Evolutionary conservation across 2,113 vertebrate genomes (phyloP).

Genomic region (Pelobates fuscus): DNA sequence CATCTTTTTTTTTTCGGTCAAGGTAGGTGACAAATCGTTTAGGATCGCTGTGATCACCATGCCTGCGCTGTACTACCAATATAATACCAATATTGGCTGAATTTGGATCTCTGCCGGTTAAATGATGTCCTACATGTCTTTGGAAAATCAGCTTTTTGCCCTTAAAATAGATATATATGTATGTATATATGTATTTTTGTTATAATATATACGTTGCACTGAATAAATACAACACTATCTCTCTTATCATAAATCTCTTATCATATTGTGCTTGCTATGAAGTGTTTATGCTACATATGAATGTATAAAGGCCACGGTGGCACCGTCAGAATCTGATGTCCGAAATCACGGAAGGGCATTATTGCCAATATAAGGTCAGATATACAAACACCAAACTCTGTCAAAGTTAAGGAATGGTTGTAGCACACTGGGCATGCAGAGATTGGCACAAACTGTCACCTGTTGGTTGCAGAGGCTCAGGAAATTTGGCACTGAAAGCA

Average conservation of each 20-base stretch:
- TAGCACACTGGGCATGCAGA: not conserved
- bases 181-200: slow-evolving; percentile 2
- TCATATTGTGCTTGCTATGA: slow-evolving; percentile 44
- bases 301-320: slow-evolving; percentile 37
- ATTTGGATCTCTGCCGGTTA: not conserved
- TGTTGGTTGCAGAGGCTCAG: not conserved
- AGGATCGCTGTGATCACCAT: not conserved
- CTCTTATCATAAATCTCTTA: slow-evolving; percentile 26
- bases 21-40: not conserved
- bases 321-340: slow-evolving; percentile 17
- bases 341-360: slow-evolving; percentile 23
- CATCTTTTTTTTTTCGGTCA: not conserved
- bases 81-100: not conserved
- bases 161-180: slow-evolving; percentile 24
- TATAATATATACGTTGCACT: slow-evolving; percentile 32
- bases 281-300: slow-evolving; percentile 50
- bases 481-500: slow-evolving; percentile 35
- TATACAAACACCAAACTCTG: not conserved
- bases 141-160: slow-evolving; percentile 50
- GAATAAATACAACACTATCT: slow-evolving; percentile 35
- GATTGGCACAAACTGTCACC: slow-evolving; percentile 32
- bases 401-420: not conserved
- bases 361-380: slow-evolving; percentile 39
- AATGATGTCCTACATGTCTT: slow-evolving; percentile 30
- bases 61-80: not conserved